Evolutionary conservation across 2,113 vertebrate species (phyloP), one percentile per base, ranked within the genome.

Genomic region (Nesospiza acunhae): DNA sequence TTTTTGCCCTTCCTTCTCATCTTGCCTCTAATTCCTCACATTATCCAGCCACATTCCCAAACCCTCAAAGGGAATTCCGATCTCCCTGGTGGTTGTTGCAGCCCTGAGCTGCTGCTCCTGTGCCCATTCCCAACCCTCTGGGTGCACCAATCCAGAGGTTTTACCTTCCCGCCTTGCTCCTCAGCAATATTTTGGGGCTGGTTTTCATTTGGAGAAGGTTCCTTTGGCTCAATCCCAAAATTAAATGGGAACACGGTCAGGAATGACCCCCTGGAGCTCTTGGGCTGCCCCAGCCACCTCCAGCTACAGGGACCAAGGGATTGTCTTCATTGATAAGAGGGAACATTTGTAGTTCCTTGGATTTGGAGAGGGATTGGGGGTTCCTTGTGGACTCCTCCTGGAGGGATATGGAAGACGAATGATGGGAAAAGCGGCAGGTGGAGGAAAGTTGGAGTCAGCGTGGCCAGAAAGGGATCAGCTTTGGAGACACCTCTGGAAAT

Each of bases 401-500:
- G 44, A 73, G 63, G 63, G 49, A 52, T 13, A 0, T 3, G 21
- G 31, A 15, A 15, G 23, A 46, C 77, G 55, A 53, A 30, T 2
- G 24, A 22, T 9, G 28, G 70, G 23, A 31, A 27, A 67, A 62
- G 63, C n/a, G 52, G 82, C 58, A 69, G 55, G 35, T 82, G 78
- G 37, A 13, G 80, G 59, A 33, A 69, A 17, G 63, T 47, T 20
- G 67, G 53, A 73, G 35, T 53, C 58, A 33, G 35, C 0, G 0
- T 58, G 84, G 49, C 16, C 67, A 55, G 75, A 66, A 90, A 41
- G 18, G 35, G 63, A 60, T 63, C 31, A 1, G 75, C 92, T 19
- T 31, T 0, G 1, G 27, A 19, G 46, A 27, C 47, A 19, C 21
- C 27, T 31, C 70, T 60, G 13, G 33, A 0, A 19, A 4, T 0